These are phyloP conservation scores for Thripadectes ignobilis DNA, from an alignment of 2,797 vertebrate genomes.

Conservation along the genomic window DNA sequence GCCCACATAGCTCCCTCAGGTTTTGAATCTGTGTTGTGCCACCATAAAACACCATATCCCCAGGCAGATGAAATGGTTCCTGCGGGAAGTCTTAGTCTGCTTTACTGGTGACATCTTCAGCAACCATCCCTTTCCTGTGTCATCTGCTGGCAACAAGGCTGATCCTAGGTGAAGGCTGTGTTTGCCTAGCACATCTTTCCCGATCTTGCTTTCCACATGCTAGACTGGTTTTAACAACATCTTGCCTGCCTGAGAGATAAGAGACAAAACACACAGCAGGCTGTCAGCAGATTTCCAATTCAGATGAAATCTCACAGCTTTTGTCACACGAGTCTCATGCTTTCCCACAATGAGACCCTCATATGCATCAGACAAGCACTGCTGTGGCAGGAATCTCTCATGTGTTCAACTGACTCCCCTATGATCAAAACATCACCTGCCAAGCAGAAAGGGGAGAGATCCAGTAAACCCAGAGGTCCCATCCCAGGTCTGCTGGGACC, in stretches of 20 bases:
- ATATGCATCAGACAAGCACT: background rate
- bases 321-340: background rate
- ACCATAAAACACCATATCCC: background rate
- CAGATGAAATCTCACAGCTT: background rate
- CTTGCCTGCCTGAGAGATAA: background rate
- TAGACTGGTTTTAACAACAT: background rate
- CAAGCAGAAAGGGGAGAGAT: background rate
- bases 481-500: background rate
- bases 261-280: conserved; percentile 3
- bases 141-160: background rate
- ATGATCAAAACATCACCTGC: background rate
- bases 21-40: background rate
- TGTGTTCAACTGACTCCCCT: accelerated
- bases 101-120: background rate
- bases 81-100: background rate
- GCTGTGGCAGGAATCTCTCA: background rate
- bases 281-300: background rate
- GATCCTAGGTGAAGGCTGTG: background rate
- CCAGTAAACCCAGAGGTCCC: background rate
- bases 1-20: accelerated
- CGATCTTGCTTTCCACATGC: background rate
- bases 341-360: background rate
- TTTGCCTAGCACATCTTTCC: background rate
- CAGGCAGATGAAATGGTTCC: background rate
- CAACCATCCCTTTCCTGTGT: background rate